Conservation (phyloP, 2,113 vertebrate genomes). For the Heterocephalus glaber region DNA sequence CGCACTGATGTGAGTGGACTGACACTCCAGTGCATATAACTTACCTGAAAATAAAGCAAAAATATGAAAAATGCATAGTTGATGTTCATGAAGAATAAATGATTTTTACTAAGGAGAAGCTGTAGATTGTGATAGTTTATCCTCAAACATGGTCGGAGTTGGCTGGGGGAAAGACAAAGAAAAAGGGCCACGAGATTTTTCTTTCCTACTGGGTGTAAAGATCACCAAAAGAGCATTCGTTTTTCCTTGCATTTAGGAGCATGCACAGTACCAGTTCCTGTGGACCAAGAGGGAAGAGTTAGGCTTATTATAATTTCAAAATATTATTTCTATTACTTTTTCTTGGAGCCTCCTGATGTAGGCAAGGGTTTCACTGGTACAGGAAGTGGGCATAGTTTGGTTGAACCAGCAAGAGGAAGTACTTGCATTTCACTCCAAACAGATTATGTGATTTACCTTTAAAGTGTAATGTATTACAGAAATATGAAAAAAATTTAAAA, state of each 20-base stretch:
- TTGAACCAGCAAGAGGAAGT: constrained; percentile 73
- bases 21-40: not conserved
- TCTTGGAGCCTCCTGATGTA: constrained; percentile 45
- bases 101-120: constrained; percentile 43
- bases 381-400: constrained; percentile 65
- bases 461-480: constrained; percentile 40
- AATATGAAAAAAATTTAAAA: constrained; percentile 33
- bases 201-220: constrained; percentile 30
- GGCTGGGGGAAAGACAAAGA: not conserved
- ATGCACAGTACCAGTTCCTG: not conserved
- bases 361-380: constrained; percentile 48
- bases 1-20: not conserved
- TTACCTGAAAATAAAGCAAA: constrained; percentile 50
- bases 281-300: not conserved
- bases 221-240: not conserved
- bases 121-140: constrained; percentile 20
- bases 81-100: not conserved
- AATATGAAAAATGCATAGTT: not conserved
- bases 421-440: constrained; percentile 59
- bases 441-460: constrained; percentile 69
- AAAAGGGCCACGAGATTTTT: constrained; percentile 9
- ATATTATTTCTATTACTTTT: constrained; percentile 52
- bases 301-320: constrained; percentile 12
- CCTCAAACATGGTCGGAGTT: not conserved
- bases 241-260: constrained; percentile 45